Percentiles rank a stretch among this genome's conserved stretches.
phyloP scores from a whole-genome alignment of 2,113 vertebrate species.

The Perca schrenkii region DNA sequence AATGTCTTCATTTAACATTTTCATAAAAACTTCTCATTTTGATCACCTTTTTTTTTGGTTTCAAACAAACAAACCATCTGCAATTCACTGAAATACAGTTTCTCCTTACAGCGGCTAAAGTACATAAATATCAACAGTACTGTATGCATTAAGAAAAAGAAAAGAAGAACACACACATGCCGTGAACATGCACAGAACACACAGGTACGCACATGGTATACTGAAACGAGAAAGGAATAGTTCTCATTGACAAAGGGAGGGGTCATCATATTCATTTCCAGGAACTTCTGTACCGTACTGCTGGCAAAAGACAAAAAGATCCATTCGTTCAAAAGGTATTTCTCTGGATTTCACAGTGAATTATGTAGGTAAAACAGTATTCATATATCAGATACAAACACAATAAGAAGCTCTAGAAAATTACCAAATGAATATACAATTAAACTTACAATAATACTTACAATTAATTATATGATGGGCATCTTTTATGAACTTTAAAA shows the following conservation, averaged over 20 bases:
- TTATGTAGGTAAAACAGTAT: conserved; percentile 72
- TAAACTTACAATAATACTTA: conserved; percentile 82
- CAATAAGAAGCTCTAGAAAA: conserved; percentile 65
- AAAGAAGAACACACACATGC: conserved; percentile 73
- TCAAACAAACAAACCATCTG: conserved; percentile 74
- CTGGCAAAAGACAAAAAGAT: conserved; percentile 51
- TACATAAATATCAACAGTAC: conserved; percentile 80
- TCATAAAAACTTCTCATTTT: conserved; percentile 76
- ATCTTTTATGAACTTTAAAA: conserved; percentile 65
- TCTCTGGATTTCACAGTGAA: conserved; percentile 80
- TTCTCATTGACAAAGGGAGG: conserved; percentile 39
- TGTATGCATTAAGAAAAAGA: conserved; percentile 70
- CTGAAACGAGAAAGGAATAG: conserved; percentile 44
- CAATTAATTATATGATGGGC: conserved; percentile 75
- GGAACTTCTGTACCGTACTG: conserved; percentile 63
- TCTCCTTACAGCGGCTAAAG: conserved; percentile 80
- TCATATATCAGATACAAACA: conserved; percentile 70
- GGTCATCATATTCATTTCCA: conserved; percentile 36
- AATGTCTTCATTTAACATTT: conserved; percentile 80
- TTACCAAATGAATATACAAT: conserved; percentile 78
- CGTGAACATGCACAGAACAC: conserved; percentile 79
- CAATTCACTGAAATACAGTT: conserved; percentile 78
- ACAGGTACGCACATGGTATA: conserved; percentile 64
- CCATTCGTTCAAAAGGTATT: conserved; percentile 52
- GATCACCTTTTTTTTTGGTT: conserved; percentile 64